phyloP scores from a whole-genome alignment of 2,113 vertebrate species.

The Urocitellus parryii region DNA sequence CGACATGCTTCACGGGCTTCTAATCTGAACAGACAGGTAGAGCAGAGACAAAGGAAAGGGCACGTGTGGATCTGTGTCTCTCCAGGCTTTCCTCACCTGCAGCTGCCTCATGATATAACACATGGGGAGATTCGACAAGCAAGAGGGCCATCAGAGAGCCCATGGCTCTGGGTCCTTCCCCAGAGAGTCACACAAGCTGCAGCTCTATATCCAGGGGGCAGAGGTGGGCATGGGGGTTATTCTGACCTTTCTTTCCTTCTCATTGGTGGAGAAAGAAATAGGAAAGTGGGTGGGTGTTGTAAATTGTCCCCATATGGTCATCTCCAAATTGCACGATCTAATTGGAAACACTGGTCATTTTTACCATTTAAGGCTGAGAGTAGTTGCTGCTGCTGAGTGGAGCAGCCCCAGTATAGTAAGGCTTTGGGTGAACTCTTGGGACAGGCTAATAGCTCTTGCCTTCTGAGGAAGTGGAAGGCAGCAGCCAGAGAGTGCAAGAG shows the following conservation, averaged over 20 bases:
- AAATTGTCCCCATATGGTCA: background rate
- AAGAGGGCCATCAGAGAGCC: background rate
- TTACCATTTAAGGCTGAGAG: background rate
- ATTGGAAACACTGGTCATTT: background rate
- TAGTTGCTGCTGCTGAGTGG: background rate
- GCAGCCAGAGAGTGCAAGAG: background rate
- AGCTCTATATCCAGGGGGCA: background rate
- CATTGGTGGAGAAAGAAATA: background rate
- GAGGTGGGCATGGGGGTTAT: accelerated
- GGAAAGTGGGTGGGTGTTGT: background rate
- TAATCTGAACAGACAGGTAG: constrained; percentile 60
- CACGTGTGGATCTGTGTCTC: background rate
- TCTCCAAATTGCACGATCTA: background rate
- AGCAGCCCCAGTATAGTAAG: background rate
- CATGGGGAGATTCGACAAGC: background rate
- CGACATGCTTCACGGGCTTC: constrained; percentile 2
- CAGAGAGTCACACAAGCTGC: background rate
- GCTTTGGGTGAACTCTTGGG: background rate
- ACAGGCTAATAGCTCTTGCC: background rate
- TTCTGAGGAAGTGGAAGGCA: background rate
- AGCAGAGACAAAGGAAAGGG: constrained; percentile 39
- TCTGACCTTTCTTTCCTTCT: background rate
- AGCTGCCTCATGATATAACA: background rate
- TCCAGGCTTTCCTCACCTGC: background rate
- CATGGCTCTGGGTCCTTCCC: background rate